These are phyloP conservation scores for Cyclargus thomasi DNA, from an alignment of 1,140 invertebrate genomes.

Conservation along the genomic window DNA sequence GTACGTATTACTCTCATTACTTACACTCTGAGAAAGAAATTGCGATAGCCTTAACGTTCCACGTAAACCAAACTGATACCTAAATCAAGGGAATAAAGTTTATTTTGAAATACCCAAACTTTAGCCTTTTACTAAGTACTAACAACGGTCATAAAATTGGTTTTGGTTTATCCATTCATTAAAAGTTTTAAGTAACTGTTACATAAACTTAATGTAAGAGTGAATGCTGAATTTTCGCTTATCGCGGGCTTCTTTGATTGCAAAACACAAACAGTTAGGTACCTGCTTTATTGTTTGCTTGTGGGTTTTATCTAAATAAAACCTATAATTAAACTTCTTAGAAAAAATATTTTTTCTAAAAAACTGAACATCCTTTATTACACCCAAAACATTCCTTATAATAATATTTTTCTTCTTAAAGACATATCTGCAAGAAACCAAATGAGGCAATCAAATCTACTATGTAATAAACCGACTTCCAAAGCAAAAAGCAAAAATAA, in stretches of 20 bases:
- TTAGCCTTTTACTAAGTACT: background rate
- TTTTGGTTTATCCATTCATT: slow-evolving; percentile 15
- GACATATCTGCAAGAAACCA: no score
- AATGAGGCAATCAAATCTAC: no score
- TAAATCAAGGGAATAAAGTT: background rate
- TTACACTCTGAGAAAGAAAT: slow-evolving; percentile 12
- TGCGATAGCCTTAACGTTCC: background rate
- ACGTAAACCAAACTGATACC: background rate
- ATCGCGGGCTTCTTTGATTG: slow-evolving; percentile 2
- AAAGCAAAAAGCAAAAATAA: no score
- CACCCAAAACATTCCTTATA: no score
- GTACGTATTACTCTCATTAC: slow-evolving; percentile 6
- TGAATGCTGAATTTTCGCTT: background rate
- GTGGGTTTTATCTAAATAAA: no score
- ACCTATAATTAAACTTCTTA: no score
- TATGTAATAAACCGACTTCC: no score
- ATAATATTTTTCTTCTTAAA: no score
- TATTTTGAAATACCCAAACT: background rate
- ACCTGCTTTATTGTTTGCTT: background rate
- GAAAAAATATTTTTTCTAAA: no score
- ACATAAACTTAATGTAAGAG: slow-evolving; percentile 7
- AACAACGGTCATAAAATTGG: slow-evolving; percentile 9
- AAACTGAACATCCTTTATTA: no score
- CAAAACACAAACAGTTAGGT: background rate
- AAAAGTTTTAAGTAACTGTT: slow-evolving; percentile 12